A percentile compares a stretch with the other conserved stretches of the same genome.
Evolutionary conservation across 2,113 vertebrate genomes (phyloP).

Genomic region (Prunella himalayana): DNA sequence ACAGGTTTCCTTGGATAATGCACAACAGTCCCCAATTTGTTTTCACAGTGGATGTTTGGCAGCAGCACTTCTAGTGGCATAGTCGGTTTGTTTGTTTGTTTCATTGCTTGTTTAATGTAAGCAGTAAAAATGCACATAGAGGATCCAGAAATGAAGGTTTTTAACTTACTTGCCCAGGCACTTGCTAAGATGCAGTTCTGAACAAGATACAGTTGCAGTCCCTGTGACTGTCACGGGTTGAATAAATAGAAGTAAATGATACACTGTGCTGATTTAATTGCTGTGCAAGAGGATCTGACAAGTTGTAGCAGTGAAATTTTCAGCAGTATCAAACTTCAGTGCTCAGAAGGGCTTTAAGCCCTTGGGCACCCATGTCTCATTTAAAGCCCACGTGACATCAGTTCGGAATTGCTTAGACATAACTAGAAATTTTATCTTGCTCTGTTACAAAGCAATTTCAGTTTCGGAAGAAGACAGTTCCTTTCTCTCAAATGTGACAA

Average conservation of each 20-base stretch:
- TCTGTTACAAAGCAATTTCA: not conserved
- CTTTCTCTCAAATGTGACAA: slow-evolving; percentile 7
- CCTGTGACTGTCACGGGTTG: not conserved
- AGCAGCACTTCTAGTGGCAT: slow-evolving; percentile 47
- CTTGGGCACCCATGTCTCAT: not conserved
- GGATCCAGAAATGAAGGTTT: slow-evolving; percentile 4
- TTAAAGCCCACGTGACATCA: not conserved
- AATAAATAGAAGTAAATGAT: not conserved
- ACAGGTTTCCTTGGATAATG: slow-evolving; percentile 51
- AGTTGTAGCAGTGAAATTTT: slow-evolving; percentile 9
- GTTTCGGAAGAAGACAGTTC: not conserved
- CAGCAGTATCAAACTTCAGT: not conserved
- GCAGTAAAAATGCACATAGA: slow-evolving; percentile 42
- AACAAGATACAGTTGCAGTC: not conserved
- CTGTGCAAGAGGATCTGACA: not conserved
- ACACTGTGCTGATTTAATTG: not conserved
- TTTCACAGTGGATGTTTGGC: slow-evolving; percentile 56
- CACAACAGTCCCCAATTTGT: slow-evolving; percentile 37
- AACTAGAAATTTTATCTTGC: not conserved
- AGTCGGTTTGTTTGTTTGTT: slow-evolving; percentile 59
- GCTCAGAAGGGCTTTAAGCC: slow-evolving; percentile 24
- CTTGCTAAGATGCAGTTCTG: not conserved
- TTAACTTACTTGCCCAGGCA: slow-evolving; percentile 18
- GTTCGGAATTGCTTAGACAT: not conserved
- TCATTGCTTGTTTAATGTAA: slow-evolving; percentile 44